A percentile compares a stretch with the other conserved stretches of the same genome.
Conservation (phyloP, 2,113 vertebrate genomes). For the Trogon melanurus region DNA sequence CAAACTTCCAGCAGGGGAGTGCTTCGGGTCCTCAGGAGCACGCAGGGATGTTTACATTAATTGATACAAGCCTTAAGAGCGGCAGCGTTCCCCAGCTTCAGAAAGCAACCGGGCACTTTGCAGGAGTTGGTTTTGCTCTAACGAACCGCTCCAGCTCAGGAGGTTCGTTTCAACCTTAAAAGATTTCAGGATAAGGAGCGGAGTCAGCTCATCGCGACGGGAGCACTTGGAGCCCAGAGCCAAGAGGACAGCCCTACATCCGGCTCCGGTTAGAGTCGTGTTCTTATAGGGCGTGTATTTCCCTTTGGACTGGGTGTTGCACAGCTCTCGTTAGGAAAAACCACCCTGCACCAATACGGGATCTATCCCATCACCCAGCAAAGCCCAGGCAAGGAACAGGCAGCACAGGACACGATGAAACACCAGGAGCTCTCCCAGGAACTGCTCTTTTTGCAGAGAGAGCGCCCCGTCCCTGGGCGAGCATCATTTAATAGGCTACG, state of each 20-base stretch:
- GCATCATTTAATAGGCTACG: neutral
- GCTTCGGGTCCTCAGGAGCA: neutral
- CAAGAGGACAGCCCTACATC: neutral
- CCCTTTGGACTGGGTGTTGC: neutral
- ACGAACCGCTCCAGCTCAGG: neutral
- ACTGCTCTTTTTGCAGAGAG: neutral
- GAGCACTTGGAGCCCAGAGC: neutral
- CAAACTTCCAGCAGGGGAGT: neutral
- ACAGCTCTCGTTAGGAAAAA: neutral
- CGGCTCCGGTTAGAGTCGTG: fast-evolving
- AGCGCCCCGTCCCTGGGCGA: neutral
- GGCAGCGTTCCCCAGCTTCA: neutral
- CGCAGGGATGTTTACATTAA: neutral
- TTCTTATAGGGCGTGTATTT: neutral
- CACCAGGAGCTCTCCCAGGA: neutral
- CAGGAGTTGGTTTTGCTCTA: neutral
- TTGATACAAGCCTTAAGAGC: neutral
- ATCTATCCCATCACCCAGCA: fast-evolving
- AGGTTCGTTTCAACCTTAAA: neutral
- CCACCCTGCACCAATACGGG: neutral
- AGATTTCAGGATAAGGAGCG: neutral
- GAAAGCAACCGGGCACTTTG: neutral
- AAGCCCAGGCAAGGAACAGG: neutral
- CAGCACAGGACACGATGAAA: neutral
- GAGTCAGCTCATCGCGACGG: neutral